phyloP scores from a whole-genome alignment of 1,140 invertebrate genomes.

The Drosophila watanabei region DNA sequence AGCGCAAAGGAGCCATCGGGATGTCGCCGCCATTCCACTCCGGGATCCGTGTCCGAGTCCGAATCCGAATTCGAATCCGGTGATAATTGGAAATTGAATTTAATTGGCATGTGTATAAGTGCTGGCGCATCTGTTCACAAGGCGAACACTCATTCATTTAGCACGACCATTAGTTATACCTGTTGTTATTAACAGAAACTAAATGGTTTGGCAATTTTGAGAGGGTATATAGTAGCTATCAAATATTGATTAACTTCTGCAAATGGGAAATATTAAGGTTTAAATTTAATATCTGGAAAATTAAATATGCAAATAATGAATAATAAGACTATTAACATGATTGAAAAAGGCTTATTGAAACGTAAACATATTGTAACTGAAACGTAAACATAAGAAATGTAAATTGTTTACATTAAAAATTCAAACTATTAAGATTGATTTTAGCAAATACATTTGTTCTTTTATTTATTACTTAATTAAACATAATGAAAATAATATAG shows the following conservation, averaged over 20 bases:
- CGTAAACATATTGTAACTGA: conserved; percentile 11
- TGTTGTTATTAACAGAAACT: not conserved
- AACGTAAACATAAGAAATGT: conserved; percentile 7
- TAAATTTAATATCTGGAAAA: not conserved
- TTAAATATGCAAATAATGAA: conserved; percentile 1
- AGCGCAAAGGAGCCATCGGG: conserved; percentile 8
- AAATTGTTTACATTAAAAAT: not conserved
- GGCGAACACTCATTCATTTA: not conserved
- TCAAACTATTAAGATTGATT: not conserved
- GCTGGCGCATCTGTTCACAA: conserved; percentile 23
- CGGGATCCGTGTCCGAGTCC: not conserved
- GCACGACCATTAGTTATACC: not conserved
- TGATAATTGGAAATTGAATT: conserved; percentile 48
- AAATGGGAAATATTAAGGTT: not conserved
- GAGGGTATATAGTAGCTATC: not conserved
- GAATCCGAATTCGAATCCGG: not conserved
- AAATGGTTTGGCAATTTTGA: not conserved
- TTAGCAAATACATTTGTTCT: too few species aligned
- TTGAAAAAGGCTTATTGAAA: not conserved
- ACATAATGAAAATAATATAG: too few species aligned
- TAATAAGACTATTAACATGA: not conserved
- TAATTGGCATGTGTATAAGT: conserved; percentile 25
- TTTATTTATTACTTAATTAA: too few species aligned
- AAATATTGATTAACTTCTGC: not conserved
- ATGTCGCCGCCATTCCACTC: not conserved